Conservation (phyloP, 2,113 vertebrate species). For the Burhinus bistriatus region DNA sequence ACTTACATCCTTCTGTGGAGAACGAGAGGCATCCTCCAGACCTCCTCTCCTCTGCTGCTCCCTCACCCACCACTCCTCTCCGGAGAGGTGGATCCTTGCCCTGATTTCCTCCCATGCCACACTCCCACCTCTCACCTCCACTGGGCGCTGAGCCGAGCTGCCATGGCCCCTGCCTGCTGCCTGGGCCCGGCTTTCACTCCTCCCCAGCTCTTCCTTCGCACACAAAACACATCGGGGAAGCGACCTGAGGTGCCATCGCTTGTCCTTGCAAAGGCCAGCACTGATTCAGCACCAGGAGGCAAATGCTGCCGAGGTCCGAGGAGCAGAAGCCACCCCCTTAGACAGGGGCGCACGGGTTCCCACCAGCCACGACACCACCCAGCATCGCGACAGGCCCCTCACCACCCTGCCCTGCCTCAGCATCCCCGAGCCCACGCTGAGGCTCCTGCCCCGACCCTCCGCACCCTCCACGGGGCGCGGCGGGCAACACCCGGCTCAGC, state of each 20-base stretch:
- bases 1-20: background rate
- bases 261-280: background rate
- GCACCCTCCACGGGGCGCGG: fast-evolving
- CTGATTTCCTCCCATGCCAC: background rate
- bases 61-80: background rate
- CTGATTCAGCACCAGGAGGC: background rate
- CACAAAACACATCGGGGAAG: fast-evolving
- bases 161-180: fast-evolving
- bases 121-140: background rate
- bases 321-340: background rate
- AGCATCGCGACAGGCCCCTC: too few relatives aligned
- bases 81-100: background rate
- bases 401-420: too few relatives aligned
- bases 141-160: background rate
- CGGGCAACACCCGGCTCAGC: fast-evolving
- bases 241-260: too few relatives aligned
- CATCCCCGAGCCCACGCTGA: too few relatives aligned
- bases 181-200: background rate
- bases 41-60: background rate
- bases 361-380: background rate
- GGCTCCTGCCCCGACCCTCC: fast-evolving
- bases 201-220: background rate
- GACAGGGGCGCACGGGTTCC: too few relatives aligned
- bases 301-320: too few relatives aligned
- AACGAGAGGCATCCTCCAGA: background rate